These are phyloP conservation scores for Brotula barbata DNA, from an alignment of 2,797 vertebrate species.

Conservation along the genomic window DNA sequence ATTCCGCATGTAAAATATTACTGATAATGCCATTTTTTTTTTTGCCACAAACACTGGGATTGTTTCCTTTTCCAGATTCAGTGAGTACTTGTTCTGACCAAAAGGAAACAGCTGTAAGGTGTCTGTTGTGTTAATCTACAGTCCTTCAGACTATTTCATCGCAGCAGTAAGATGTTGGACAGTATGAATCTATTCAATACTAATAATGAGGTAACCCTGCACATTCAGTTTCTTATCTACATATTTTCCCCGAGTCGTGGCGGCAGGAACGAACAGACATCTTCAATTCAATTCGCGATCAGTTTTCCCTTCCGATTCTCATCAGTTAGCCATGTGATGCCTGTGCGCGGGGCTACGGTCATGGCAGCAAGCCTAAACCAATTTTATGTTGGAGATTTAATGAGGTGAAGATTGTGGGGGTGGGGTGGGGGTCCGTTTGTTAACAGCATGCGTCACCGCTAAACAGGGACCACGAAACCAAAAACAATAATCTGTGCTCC, in stretches of 20 bases:
- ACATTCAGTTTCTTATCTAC: conserved; percentile 12
- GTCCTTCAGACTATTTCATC: conserved; percentile 4
- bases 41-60: no score
- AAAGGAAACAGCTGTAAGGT: conserved; percentile 9
- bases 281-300: conserved; percentile 75
- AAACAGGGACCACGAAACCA: conserved; percentile 56
- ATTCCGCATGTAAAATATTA: no score
- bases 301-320: conserved; percentile 73
- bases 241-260: conserved; percentile 43
- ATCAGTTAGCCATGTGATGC: conserved; percentile 70
- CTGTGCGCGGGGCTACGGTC: conserved; percentile 64
- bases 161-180: no score
- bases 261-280: conserved; percentile 70
- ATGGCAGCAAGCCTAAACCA: conserved; percentile 67
- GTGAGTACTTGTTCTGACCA: conserved; percentile 16
- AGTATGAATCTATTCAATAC: conserved; percentile 6
- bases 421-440: conserved; percentile 44
- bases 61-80: conserved; percentile 1
- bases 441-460: conserved; percentile 39
- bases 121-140: conserved; percentile 3
- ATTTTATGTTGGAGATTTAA: conserved; percentile 72
- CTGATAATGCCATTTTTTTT: no score
- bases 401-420: conserved; percentile 53
- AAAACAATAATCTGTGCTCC: conserved; percentile 45
- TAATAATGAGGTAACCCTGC: conserved; percentile 31